Percentiles rank a stretch among this genome's conserved stretches.
phyloP scores from a whole-genome alignment of 2,113 vertebrate species.

The Sceloporus tristichus region DNA sequence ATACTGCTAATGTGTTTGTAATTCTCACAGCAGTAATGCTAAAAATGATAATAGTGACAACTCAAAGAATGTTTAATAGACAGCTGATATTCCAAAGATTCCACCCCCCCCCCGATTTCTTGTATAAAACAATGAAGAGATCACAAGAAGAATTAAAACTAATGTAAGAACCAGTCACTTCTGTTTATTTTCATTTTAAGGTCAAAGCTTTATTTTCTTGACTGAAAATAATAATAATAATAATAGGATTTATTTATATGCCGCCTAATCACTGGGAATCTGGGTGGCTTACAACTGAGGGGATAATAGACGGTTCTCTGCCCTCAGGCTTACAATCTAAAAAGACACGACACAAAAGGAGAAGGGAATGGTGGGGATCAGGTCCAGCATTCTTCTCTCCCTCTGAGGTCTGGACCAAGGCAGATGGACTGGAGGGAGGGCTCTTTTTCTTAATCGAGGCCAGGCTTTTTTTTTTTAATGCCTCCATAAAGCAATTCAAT shows the following conservation, averaged over 20 bases:
- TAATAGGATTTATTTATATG: no score
- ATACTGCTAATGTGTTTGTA: not conserved
- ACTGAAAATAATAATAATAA: no score
- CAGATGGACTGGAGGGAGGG: no score
- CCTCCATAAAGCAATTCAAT: conserved; percentile 42
- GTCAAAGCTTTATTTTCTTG: not conserved
- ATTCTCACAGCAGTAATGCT: not conserved
- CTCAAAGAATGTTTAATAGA: not conserved
- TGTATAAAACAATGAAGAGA: not conserved
- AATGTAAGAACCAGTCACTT: not conserved
- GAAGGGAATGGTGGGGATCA: no score
- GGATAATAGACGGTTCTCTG: no score
- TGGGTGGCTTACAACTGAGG: no score
- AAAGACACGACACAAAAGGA: no score
- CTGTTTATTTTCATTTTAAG: conserved; percentile 12
- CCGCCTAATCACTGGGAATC: no score
- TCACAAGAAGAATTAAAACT: not conserved
- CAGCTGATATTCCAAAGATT: conserved; percentile 11
- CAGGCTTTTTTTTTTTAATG: conserved; percentile 6
- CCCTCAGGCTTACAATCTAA: no score
- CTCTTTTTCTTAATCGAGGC: no score
- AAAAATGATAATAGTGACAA: not conserved
- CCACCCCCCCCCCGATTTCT: not conserved
- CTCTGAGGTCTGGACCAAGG: no score
- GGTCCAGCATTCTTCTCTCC: no score